Evolutionary conservation across 2,888 invertebrate species (phyloP).

Genomic region (Diloba caeruleocephala): DNA sequence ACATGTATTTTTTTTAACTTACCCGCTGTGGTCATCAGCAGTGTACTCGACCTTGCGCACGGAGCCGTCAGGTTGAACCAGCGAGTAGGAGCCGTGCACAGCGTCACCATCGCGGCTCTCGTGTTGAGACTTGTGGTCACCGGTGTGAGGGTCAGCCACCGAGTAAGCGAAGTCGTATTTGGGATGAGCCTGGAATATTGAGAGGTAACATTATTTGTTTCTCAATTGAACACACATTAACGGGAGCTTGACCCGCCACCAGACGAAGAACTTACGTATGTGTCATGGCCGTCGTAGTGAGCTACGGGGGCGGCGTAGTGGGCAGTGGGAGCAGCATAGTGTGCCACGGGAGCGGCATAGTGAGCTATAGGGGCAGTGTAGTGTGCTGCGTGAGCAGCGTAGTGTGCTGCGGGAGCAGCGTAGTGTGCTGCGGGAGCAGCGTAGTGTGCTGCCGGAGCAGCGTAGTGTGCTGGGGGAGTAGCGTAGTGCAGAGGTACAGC

Average conservation of each 20-base stretch:
- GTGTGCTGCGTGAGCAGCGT: constrained; percentile 19
- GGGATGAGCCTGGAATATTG: constrained; percentile 69
- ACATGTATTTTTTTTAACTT: too few relatives aligned
- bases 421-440: constrained; percentile 59
- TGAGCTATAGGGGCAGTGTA: constrained; percentile 52
- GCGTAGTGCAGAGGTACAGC: constrained; percentile 40
- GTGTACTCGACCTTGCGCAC: constrained; percentile 86
- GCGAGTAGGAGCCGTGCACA: constrained; percentile 89
- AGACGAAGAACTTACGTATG: constrained; percentile 53
- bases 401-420: constrained; percentile 49
- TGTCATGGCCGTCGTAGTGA: constrained; percentile 61
- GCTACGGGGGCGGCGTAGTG: constrained; percentile 53
- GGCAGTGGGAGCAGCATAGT: constrained; percentile 45
- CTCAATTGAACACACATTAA: neutral
- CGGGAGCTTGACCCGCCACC: too few relatives aligned
- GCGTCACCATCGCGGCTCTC: constrained; percentile 86
- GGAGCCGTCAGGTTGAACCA: constrained; percentile 86
- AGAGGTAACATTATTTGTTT: neutral
- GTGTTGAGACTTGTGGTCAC: constrained; percentile 88
- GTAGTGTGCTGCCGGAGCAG: constrained; percentile 51
- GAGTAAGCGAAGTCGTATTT: constrained; percentile 86
- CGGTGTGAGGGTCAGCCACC: constrained; percentile 88
- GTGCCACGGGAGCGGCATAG: constrained; percentile 55
- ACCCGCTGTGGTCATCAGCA: constrained; percentile 69
- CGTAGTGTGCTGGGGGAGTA: constrained; percentile 40